A percentile compares a stretch with the other conserved stretches of the same genome.
These are phyloP conservation scores for Sinella curviseta DNA, from an alignment of 1,140 invertebrate genomes.

Conservation along the genomic window DNA sequence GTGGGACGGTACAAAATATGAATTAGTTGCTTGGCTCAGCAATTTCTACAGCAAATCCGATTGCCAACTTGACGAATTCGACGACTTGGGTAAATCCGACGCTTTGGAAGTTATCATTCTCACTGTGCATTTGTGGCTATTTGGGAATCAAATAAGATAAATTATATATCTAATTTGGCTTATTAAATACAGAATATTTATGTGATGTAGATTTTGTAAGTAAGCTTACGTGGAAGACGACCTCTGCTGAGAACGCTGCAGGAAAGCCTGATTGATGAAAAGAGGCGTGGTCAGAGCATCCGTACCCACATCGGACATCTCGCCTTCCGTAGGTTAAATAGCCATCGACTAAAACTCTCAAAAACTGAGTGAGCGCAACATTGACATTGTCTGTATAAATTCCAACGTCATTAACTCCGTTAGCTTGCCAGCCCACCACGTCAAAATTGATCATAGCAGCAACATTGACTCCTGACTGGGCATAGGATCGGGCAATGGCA, in stretches of 20 bases:
- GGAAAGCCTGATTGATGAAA: not conserved
- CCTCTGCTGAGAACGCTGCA: constrained; percentile 11
- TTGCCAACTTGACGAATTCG: constrained; percentile 7
- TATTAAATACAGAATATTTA: not conserved
- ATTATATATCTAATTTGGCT: not conserved
- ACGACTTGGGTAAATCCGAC: constrained; percentile 20
- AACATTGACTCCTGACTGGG: not conserved
- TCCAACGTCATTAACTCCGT: not conserved
- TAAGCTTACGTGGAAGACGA: constrained; percentile 11
- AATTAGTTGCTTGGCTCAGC: constrained; percentile 15
- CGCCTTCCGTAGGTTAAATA: not conserved
- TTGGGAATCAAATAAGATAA: not conserved
- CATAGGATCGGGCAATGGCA: constrained; percentile 28
- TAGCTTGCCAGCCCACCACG: not conserved
- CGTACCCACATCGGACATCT: not conserved
- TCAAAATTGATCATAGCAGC: constrained; percentile 32
- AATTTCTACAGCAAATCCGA: constrained; percentile 20
- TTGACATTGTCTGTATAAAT: constrained; percentile 24
- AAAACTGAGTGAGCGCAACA: not conserved
- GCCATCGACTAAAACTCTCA: constrained; percentile 2
- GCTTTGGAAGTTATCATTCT: not conserved
- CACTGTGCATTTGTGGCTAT: constrained; percentile 8
- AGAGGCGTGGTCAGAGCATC: constrained; percentile 17
- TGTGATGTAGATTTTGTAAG: not conserved
- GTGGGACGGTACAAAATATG: not conserved